Evolutionary conservation across 1,140 invertebrate genomes (phyloP).

Genomic region (Akabosia matsudoensis): DNA sequence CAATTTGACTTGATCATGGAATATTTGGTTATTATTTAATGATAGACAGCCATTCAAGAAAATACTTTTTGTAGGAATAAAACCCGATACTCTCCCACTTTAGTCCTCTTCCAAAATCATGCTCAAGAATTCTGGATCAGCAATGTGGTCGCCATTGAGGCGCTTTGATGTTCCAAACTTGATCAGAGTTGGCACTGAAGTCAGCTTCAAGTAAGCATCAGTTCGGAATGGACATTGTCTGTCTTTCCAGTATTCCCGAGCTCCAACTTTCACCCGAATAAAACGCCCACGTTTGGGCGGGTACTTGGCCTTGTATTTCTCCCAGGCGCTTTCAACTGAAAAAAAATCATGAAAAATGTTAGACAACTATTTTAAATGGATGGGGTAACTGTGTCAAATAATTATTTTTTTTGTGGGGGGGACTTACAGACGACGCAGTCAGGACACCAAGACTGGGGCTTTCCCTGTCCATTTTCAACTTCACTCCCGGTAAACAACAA

Average conservation of each 20-base stretch:
- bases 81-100: too few relatives aligned
- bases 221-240: conserved; percentile 68
- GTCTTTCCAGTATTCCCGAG: conserved; percentile 62
- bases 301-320: conserved; percentile 6
- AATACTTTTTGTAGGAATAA: too few relatives aligned
- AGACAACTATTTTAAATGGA: not conserved
- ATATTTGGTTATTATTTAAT: too few relatives aligned
- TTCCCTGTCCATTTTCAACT: too few relatives aligned
- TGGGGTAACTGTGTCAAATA: not conserved
- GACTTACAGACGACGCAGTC: too few relatives aligned
- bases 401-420: too few relatives aligned
- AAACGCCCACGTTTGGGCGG: conserved; percentile 17
- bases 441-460: too few relatives aligned
- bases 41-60: too few relatives aligned
- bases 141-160: conserved; percentile 66
- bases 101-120: conserved; percentile 60
- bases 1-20: not conserved
- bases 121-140: conserved; percentile 63
- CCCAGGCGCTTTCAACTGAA: conserved; percentile 35
- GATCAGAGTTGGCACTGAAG: conserved; percentile 69
- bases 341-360: not conserved
- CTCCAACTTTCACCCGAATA: conserved; percentile 35
- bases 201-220: conserved; percentile 62
- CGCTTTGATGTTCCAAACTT: conserved; percentile 69
- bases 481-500: too few relatives aligned